phyloP scores from a whole-genome alignment of 2,888 invertebrate genomes.

The Sminthurinus aureus region DNA sequence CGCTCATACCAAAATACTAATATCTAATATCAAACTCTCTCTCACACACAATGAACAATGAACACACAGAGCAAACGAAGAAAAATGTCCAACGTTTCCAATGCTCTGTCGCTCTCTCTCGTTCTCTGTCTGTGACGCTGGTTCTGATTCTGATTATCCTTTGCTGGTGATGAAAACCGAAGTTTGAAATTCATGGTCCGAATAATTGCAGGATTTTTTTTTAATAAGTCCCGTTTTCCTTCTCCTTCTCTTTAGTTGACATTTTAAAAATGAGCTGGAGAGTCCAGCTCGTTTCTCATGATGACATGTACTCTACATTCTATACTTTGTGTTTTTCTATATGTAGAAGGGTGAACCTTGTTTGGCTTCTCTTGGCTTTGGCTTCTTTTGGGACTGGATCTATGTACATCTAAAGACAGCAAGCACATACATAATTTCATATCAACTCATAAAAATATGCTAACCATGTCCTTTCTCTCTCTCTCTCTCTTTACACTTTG shows the following conservation, averaged over 20 bases:
- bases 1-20: background rate
- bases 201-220: constrained; percentile 45
- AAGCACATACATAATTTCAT: background rate
- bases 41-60: background rate
- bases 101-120: too few species aligned
- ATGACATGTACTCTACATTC: constrained; percentile 33
- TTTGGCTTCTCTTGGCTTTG: background rate
- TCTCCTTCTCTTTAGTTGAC: constrained; percentile 25
- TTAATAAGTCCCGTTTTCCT: constrained; percentile 1
- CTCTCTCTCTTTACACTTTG: background rate
- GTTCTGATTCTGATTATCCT: constrained; percentile 12
- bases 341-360: too few species aligned
- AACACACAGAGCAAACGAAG: background rate
- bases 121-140: background rate
- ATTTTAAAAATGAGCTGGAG: constrained; percentile 35
- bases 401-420: background rate
- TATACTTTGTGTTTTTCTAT: background rate
- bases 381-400: background rate
- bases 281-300: constrained; percentile 44
- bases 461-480: too few species aligned
- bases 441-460: too few species aligned
- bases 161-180: constrained; percentile 38
- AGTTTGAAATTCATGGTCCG: constrained; percentile 40
- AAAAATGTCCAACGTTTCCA: background rate
- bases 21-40: background rate